These are phyloP conservation scores for Stomatorhinus ivindoensis DNA, from an alignment of 2,113 vertebrate genomes.

Conservation along the genomic window DNA sequence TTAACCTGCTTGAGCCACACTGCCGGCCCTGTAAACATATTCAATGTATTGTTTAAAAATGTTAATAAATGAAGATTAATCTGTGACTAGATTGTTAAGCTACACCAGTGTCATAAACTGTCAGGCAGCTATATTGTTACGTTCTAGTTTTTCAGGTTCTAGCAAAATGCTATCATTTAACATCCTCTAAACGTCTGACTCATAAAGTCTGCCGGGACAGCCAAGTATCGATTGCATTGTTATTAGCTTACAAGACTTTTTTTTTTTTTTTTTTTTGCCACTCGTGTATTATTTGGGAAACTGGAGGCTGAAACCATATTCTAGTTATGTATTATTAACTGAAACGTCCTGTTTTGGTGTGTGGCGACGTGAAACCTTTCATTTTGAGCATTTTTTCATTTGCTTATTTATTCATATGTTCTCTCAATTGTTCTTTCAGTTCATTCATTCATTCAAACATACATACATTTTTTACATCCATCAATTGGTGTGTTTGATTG, in stretches of 20 bases:
- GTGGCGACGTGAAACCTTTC: background rate
- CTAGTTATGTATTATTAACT: background rate
- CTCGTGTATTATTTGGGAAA: background rate
- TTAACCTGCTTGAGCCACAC: background rate
- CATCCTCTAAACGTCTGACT: background rate
- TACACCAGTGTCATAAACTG: background rate
- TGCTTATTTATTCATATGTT: background rate
- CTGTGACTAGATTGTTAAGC: background rate
- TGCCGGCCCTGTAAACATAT: background rate
- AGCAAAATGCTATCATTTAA: background rate
- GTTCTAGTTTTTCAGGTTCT: slow-evolving; percentile 1
- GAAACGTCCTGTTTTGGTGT: background rate
- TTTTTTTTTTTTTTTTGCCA: background rate
- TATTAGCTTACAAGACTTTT: background rate
- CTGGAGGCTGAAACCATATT: background rate
- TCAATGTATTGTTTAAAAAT: background rate
- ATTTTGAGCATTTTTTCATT: background rate
- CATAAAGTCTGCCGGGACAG: background rate
- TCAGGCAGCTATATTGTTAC: background rate
- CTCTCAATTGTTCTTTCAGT: background rate
- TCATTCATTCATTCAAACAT: background rate
- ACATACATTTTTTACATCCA: background rate
- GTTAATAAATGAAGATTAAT: background rate
- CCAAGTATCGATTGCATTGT: background rate
- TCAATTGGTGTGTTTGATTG: background rate